These are phyloP conservation scores for Latrodectus geometricus DNA, from an alignment of 1,140 invertebrate genomes.

Conservation along the genomic window DNA sequence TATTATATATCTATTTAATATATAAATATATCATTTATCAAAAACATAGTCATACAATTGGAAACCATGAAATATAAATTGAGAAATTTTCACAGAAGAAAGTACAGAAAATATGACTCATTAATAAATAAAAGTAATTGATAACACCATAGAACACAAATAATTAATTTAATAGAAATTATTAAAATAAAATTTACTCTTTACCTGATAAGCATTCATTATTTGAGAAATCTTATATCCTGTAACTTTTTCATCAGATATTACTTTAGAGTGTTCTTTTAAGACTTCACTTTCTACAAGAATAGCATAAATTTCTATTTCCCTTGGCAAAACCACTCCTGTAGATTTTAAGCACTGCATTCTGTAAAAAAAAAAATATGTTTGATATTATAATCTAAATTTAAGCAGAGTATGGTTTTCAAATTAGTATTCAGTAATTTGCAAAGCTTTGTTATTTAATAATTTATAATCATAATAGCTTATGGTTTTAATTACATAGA, in stretches of 20 bases:
- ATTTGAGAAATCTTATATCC: slow-evolving; percentile 70
- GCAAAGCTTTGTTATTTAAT: too few species aligned
- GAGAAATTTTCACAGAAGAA: not conserved
- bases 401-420: too few species aligned
- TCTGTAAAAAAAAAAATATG: slow-evolving; percentile 14
- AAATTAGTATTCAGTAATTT: too few species aligned
- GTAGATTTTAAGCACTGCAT: slow-evolving; percentile 45
- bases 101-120: not conserved
- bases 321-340: slow-evolving; percentile 69
- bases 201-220: slow-evolving; percentile 72
- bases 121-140: not conserved
- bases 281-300: slow-evolving; percentile 67
- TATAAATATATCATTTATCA: too few species aligned
- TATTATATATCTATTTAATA: too few species aligned
- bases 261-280: slow-evolving; percentile 66
- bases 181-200: not conserved
- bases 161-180: not conserved
- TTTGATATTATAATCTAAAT: too few species aligned
- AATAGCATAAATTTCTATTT: slow-evolving; percentile 67
- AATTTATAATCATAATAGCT: too few species aligned
- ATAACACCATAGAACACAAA: not conserved
- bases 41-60: not conserved
- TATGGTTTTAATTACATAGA: too few species aligned
- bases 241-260: slow-evolving; percentile 66
- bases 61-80: not conserved